Evolutionary conservation across 2,113 vertebrate genomes (phyloP).

Genomic region (Nicator chloris): DNA sequence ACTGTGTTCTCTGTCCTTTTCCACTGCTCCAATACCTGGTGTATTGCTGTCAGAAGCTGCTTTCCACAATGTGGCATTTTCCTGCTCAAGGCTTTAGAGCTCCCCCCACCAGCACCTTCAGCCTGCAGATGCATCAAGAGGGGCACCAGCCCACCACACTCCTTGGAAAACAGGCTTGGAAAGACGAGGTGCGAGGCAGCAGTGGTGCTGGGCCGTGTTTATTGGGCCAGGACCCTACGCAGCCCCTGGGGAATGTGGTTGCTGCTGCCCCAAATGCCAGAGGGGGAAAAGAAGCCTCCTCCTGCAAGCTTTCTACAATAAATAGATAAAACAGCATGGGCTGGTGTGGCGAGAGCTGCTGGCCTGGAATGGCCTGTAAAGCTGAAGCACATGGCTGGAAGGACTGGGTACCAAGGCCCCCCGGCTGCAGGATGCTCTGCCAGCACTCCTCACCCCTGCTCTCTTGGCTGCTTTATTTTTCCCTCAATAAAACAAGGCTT

Average conservation of each 20-base stretch:
- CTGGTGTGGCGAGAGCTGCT: not conserved
- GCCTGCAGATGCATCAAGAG: not conserved
- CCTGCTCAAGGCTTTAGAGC: not conserved
- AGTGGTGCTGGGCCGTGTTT: not conserved
- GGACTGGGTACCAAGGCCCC: not conserved
- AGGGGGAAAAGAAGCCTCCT: not conserved
- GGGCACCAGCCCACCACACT: not conserved
- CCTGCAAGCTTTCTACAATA: not conserved
- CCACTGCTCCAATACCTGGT: not conserved
- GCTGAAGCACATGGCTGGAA: not conserved
- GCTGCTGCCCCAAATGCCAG: accelerated
- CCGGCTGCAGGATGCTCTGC: not conserved
- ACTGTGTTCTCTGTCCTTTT: not conserved
- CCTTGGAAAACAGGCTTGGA: not conserved
- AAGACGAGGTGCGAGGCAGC: not conserved
- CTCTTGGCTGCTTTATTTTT: not conserved
- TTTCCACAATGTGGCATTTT: not conserved
- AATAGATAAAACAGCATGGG: accelerated
- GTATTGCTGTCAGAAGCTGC: not conserved
- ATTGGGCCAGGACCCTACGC: accelerated
- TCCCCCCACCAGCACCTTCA: not conserved
- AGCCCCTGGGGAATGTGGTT: accelerated
- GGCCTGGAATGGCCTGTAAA: not conserved
- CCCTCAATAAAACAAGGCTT: not conserved
- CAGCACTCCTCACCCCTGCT: not conserved